Base-by-base conservation (phyloP, 2,113 vertebrate species). In the Crotophaga sulcirostris region DNA sequence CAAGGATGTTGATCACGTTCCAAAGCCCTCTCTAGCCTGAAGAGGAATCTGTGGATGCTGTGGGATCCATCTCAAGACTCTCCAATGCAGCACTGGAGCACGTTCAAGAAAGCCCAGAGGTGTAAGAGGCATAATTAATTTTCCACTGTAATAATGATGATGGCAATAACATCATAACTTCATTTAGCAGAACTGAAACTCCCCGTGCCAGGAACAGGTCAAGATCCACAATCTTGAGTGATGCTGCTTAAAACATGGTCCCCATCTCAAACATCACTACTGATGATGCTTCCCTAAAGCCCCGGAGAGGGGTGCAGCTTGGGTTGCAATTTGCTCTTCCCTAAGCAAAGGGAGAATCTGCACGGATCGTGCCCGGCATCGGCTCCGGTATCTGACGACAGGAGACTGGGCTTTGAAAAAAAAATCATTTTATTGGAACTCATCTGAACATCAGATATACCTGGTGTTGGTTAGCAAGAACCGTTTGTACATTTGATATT, bases 361-460 rank as follows among this genome's bases (percentile, higher is more conserved):
- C 51, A 13, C 10, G 21, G 2, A 16, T 2, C 1, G 4, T 1
- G 25, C 34, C 33, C 75, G 3, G 6, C 10, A 33, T 8, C 36
- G 28, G 73, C 77, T 44, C 80, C 17, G 25, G 56, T 2, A 4
- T 93, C 80, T 52, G 67, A 95, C 96, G 75, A 98, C 96, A 97
- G 67, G 92, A 98, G 96, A 83, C 96, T 72, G 90, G 87, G 7
- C 7, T 97, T 98, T 97, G 97, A 97, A 98, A 98, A 98, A 98
- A 98, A 98, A 98, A 97, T 96, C 97, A 83, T 97, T 98, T 98
- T 98, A 98, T 98, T 98, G 98, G 98, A 98, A 98, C 98, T 98
- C 98, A 98, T 99, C 98, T 99, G 98, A 99, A 99, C 98, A 99
- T 98, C 98, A 98, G 98, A 98, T 98, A 98, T 98, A 98, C 98